Conservation (phyloP, 2,113 vertebrate species). For the Neodontobutis hainanensis region DNA sequence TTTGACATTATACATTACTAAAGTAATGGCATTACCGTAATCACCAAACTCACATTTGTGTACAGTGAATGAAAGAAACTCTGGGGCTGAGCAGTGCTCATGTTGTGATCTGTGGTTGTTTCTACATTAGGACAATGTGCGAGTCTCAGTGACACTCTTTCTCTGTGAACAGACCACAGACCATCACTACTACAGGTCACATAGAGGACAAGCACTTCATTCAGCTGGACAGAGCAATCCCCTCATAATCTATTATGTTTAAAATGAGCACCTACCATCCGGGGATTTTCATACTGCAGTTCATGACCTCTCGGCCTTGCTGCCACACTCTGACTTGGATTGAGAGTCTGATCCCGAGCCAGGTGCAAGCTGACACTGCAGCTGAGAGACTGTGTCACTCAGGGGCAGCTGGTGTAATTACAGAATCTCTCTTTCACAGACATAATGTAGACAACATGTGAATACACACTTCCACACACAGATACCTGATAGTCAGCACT, state of each 20-base stretch:
- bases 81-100: not conserved
- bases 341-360: conserved; percentile 32
- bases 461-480: conserved; percentile 1
- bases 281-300: not conserved
- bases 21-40: no score
- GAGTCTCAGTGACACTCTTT: conserved; percentile 19
- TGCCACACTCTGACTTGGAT: not conserved
- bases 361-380: conserved; percentile 48
- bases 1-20: not conserved
- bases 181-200: conserved; percentile 10
- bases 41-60: no score
- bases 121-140: conserved; percentile 41
- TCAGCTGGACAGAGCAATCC: not conserved
- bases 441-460: conserved; percentile 6
- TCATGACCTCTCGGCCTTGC: conserved; percentile 24
- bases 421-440: conserved; percentile 35
- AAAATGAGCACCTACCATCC: no score
- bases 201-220: not conserved
- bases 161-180: not conserved
- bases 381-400: conserved; percentile 33
- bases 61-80: not conserved
- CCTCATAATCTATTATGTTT: not conserved
- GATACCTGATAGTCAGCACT: not conserved
- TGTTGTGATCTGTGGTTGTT: conserved; percentile 8
- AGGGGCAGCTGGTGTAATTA: conserved; percentile 56